These are phyloP conservation scores for Psophia crepitans DNA, from an alignment of 2,113 vertebrate species.

Conservation along the genomic window DNA sequence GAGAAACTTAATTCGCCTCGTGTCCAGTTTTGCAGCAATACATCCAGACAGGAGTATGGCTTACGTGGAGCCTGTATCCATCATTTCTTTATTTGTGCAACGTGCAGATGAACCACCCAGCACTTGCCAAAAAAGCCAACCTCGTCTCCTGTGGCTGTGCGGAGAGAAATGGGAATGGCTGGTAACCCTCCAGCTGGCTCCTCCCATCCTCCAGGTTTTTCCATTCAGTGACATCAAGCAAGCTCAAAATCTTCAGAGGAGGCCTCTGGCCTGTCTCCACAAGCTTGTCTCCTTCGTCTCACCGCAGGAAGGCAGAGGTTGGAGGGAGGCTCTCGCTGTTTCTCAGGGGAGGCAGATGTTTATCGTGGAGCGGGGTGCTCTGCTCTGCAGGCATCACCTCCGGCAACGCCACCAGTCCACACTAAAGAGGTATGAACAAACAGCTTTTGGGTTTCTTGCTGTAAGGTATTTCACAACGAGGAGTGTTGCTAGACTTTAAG, in stretches of 20 bases:
- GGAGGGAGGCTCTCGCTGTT: neutral
- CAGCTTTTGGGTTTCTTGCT: fast-evolving
- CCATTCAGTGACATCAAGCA: neutral
- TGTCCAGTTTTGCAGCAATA: neutral
- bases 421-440: neutral
- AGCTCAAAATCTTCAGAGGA: neutral
- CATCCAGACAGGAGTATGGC: neutral
- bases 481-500: neutral
- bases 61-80: neutral
- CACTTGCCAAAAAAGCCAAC: neutral
- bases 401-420: neutral
- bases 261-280: neutral
- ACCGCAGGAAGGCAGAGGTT: neutral
- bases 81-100: neutral
- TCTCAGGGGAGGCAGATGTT: neutral
- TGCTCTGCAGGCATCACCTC: neutral
- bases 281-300: neutral
- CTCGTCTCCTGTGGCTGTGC: neutral
- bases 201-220: neutral
- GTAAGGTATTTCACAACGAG: fast-evolving
- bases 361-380: fast-evolving
- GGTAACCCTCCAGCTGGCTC: neutral
- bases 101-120: neutral
- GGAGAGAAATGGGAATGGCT: neutral
- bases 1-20: neutral